Evolutionary conservation across 2,888 invertebrate species (phyloP).

Genomic region (Lacanobia wlatinum): DNA sequence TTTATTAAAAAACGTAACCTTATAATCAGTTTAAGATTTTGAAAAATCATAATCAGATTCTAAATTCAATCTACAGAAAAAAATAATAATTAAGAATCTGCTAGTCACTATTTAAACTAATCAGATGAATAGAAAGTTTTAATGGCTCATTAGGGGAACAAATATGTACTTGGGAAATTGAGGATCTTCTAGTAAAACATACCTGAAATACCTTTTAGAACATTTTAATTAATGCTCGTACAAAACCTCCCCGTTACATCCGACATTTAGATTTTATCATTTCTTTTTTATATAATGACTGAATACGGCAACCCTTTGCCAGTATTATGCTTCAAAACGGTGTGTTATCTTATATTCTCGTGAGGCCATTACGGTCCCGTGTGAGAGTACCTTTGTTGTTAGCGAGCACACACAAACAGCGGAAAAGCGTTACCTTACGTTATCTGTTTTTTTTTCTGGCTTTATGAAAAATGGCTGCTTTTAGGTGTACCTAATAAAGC

Average conservation of each 20-base stretch:
- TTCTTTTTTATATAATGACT: constrained; percentile 35
- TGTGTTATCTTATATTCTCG: constrained; percentile 45
- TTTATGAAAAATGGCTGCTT: constrained; percentile 29
- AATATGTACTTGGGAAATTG: too few relatives aligned
- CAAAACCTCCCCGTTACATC: constrained; percentile 9
- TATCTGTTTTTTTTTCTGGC: constrained; percentile 25
- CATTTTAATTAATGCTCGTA: background rate
- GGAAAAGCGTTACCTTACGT: background rate
- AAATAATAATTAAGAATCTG: too few relatives aligned
- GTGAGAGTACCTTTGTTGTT: constrained; percentile 46
- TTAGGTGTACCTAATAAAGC: background rate
- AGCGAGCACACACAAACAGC: constrained; percentile 25
- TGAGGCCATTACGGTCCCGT: constrained; percentile 33
- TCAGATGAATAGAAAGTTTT: too few relatives aligned
- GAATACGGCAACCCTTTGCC: constrained; percentile 35
- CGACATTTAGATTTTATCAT: constrained; percentile 37
- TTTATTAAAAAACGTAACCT: too few relatives aligned
- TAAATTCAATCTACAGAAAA: too few relatives aligned
- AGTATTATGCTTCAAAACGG: constrained; percentile 37
- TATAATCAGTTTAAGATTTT: too few relatives aligned
- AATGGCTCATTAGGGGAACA: too few relatives aligned
- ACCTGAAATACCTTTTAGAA: too few relatives aligned
- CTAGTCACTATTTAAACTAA: too few relatives aligned
- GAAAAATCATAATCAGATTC: too few relatives aligned
- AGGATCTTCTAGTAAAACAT: too few relatives aligned